Percentiles rank a stretch among this genome's conserved stretches.
Conservation (phyloP, 2,888 invertebrate species). For the Dolichomitus sp. region DNA sequence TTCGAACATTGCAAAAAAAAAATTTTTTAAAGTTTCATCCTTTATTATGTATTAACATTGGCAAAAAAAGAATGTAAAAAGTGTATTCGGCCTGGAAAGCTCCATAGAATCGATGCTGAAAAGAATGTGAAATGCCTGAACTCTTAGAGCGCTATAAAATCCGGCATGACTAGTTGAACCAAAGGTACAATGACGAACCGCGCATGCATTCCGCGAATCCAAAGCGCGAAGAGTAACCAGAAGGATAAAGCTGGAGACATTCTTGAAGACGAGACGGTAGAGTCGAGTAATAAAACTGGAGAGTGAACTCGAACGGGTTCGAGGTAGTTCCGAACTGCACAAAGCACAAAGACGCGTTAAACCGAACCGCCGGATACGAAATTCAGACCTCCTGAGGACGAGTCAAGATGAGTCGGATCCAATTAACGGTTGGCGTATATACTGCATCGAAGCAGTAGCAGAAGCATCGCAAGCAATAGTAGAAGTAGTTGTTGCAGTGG, state of each 20-base stretch:
- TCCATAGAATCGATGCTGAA: no score
- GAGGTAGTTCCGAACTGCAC: conserved; percentile 14
- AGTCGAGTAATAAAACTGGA: conserved; percentile 6
- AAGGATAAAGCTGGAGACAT: not conserved
- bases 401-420: conserved; percentile 13
- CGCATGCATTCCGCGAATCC: not conserved
- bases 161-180: not conserved
- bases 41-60: no score
- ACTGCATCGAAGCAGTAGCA: not conserved
- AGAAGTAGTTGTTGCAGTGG: not conserved
- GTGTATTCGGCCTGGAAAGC: no score
- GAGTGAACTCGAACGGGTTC: conserved; percentile 7
- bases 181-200: not conserved
- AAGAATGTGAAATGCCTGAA: no score
- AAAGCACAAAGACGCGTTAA: conserved; percentile 35
- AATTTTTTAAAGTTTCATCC: no score
- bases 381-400: conserved; percentile 9
- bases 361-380: conserved; percentile 6
- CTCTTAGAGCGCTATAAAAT: not conserved
- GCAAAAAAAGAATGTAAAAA: no score
- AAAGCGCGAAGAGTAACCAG: not conserved
- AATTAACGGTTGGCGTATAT: conserved; percentile 3
- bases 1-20: no score
- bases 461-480: not conserved
- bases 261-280: conserved; percentile 6